phyloP scores from a whole-genome alignment of 2,888 invertebrate genomes.

The Xestobium rufovillosum region DNA sequence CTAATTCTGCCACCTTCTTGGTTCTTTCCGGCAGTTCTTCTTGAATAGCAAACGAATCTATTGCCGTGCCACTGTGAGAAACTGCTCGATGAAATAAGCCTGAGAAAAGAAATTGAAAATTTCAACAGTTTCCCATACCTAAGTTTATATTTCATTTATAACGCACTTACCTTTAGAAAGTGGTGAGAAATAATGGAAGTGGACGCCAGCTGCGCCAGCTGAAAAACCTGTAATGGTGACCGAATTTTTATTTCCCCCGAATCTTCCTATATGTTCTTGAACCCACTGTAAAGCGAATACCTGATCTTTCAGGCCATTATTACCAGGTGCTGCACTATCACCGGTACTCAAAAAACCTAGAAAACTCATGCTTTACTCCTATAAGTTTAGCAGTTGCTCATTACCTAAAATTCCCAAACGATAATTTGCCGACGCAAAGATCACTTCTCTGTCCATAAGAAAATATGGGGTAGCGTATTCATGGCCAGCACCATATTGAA shows the following conservation, averaged over 20 bases:
- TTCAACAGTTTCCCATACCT: neutral
- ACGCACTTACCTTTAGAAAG: conserved; percentile 46
- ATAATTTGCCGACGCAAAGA: conserved; percentile 59
- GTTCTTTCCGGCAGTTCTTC: conserved; percentile 53
- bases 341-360: conserved; percentile 66
- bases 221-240: conserved; percentile 59
- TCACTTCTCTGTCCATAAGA: conserved; percentile 54
- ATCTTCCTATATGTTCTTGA: conserved; percentile 54
- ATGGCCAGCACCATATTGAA: conserved; percentile 52
- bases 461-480: conserved; percentile 47
- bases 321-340: conserved; percentile 56
- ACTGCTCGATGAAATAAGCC: conserved; percentile 54
- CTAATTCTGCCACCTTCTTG: conserved; percentile 47
- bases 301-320: conserved; percentile 65
- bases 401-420: conserved; percentile 45
- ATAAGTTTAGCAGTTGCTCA: neutral
- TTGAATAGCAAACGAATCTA: conserved; percentile 50
- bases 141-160: neutral
- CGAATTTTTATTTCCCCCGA: conserved; percentile 59
- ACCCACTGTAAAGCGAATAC: conserved; percentile 59
- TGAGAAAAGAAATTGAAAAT: neutral
- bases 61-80: conserved; percentile 62
- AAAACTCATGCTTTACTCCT: too few species aligned
- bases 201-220: conserved; percentile 63
- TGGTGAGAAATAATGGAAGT: conserved; percentile 60